These are phyloP conservation scores for Syngnathoides biaculeatus DNA, from an alignment of 2,113 vertebrate species.

Conservation along the genomic window DNA sequence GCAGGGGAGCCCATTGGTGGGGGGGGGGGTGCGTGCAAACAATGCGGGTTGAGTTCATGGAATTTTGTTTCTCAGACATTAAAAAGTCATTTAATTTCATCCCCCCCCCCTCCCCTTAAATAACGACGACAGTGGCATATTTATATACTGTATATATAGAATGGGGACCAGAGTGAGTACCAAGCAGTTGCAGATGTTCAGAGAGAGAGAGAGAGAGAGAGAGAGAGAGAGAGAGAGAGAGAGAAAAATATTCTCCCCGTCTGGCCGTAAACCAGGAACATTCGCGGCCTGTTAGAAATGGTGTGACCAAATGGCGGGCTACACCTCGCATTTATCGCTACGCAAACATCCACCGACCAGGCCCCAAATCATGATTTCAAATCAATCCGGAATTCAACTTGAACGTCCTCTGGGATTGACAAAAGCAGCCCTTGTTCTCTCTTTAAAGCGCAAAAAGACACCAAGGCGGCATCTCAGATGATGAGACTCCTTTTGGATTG, in stretches of 20 bases:
- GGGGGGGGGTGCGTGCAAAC: too few species aligned
- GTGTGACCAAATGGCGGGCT: conserved; percentile 43
- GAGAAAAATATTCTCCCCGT: conserved; percentile 45
- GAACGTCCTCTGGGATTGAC: too few species aligned
- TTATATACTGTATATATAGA: too few species aligned
- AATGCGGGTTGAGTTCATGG: too few species aligned
- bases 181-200: conserved; percentile 60
- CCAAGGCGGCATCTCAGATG: too few species aligned
- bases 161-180: conserved; percentile 13
- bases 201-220: conserved; percentile 38
- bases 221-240: conserved; percentile 41
- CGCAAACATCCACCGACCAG: conserved; percentile 47
- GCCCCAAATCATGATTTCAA: conserved; percentile 5
- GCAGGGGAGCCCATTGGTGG: too few species aligned
- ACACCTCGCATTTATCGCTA: conserved; percentile 51
- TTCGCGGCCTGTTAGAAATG: conserved; percentile 54
- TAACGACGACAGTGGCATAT: background rate
- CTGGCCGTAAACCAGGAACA: conserved; percentile 66
- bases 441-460: too few species aligned
- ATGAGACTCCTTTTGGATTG: background rate
- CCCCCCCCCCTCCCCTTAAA: too few species aligned
- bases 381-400: background rate
- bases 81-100: background rate
- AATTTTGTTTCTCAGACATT: background rate
- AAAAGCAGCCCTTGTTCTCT: too few species aligned